Base-by-base conservation (phyloP, 2,888 invertebrate genomes). In the Argyresthia goedartella region DNA sequence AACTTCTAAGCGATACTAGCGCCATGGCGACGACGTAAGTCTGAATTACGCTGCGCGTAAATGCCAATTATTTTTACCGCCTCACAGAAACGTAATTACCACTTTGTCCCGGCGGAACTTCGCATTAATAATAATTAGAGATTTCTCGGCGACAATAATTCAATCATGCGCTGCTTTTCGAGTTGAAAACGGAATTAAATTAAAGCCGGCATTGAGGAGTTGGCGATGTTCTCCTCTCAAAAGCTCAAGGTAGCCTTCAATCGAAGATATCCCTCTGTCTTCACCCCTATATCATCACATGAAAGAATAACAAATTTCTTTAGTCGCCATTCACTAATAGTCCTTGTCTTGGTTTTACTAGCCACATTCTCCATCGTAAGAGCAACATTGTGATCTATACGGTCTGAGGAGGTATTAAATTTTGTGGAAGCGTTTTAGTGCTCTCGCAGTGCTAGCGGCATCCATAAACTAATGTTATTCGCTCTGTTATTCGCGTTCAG, bases 381-480 rank as follows among this genome's bases (percentile, higher is more conserved):
- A 44, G 36, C 49, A 35, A 60, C 56, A 57, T 63, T 61, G 60
- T 59, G 59, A 57, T 58, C 59, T 60, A 62, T 57, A 58, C 60
- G 60, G 57, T 59, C 60, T 61, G 60, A 63, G 58, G 55, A 55
- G 59, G 25, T 65, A 71, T 66, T 71, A 73, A 74, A 69, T 69
- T 69, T 62, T 59, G 54, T 57, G 67, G 66, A 67, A 70, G 64
- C 71, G 67, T 67, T 73, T 75, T 73, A 68, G 63, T 67, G 61
- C 59, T 62, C 56, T 63, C 61, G 57, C 56, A 66, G 62, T 66
- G 66, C 71, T 25, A 25, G 25, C 63, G 49, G 66, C 66, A 60
- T 65, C 72, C 69, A 73, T 81, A 80, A 82, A 81, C 74, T 79
- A 79, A 81, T 80, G 74, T 76, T 78, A 79, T 81, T 80, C 78